Evolutionary conservation across 2,113 vertebrate genomes (phyloP).

Genomic region (Chrysemys picta): DNA sequence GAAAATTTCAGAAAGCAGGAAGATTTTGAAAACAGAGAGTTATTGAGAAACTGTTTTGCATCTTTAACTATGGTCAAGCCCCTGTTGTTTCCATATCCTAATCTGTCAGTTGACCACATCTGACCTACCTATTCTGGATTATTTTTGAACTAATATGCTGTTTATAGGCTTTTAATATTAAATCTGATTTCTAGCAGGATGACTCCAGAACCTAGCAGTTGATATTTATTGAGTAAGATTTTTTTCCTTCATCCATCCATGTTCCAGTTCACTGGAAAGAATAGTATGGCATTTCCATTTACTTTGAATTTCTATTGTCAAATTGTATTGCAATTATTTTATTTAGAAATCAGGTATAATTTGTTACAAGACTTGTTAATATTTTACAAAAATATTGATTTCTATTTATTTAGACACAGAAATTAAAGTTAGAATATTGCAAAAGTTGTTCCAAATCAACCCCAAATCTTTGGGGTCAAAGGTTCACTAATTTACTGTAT

Average conservation of each 20-base stretch:
- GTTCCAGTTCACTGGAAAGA: not conserved
- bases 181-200: not conserved
- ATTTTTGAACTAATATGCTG: not conserved
- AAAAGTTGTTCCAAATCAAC: not conserved
- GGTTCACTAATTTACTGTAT: not conserved
- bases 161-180: not conserved
- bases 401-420: not conserved
- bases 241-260: not conserved
- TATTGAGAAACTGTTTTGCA: not conserved
- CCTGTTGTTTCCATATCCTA: not conserved
- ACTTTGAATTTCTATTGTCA: not conserved
- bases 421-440: not conserved
- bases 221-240: not conserved
- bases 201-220: not conserved
- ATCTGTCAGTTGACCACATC: not conserved
- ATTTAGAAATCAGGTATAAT: not conserved
- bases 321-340: not conserved
- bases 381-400: not conserved
- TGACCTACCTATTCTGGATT: not conserved
- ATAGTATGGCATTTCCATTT: not conserved
- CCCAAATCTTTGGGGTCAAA: not conserved
- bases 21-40: not conserved
- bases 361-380: not conserved
- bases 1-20: not conserved
- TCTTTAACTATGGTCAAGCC: not conserved